Conservation (phyloP, 2,797 vertebrate genomes). For the Neoniphon sammara region DNA sequence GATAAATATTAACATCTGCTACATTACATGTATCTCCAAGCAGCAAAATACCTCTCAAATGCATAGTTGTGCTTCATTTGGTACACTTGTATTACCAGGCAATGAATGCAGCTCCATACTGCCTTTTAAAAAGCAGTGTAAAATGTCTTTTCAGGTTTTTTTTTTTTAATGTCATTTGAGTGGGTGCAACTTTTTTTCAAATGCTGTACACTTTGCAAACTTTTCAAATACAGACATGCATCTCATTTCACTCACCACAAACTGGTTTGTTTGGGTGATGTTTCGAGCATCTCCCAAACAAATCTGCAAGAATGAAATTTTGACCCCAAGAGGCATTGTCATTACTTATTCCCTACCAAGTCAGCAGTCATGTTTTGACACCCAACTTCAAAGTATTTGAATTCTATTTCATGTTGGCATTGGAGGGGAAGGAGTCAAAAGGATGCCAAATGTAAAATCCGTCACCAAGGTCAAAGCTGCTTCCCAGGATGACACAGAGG, state of each 20-base stretch:
- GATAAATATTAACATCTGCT: conserved; percentile 7
- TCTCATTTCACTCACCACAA: background rate
- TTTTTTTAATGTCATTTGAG: background rate
- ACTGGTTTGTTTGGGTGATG: conserved; percentile 9
- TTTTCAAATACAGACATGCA: background rate
- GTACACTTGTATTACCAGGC: too few species aligned
- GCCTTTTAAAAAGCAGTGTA: background rate
- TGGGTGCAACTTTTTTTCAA: too few species aligned
- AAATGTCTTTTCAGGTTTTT: background rate
- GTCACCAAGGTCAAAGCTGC: conserved; percentile 73
- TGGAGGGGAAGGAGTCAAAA: conserved; percentile 74
- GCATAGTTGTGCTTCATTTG: too few species aligned
- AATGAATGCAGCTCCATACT: background rate
- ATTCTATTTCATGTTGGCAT: conserved; percentile 80
- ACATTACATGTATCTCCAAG: conserved; percentile 8
- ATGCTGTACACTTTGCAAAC: too few species aligned
- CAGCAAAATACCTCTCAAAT: background rate
- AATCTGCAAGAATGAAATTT: conserved; percentile 65
- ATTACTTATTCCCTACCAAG: conserved; percentile 77
- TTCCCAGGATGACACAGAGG: conserved; percentile 71
- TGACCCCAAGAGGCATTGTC: conserved; percentile 68
- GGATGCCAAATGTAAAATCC: conserved; percentile 76
- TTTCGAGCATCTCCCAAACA: conserved; percentile 61
- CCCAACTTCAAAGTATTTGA: conserved; percentile 76
- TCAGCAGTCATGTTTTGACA: conserved; percentile 74